Evolutionary conservation across 2,797 vertebrate species (phyloP).

Genomic region (Enteromius radiatus): DNA sequence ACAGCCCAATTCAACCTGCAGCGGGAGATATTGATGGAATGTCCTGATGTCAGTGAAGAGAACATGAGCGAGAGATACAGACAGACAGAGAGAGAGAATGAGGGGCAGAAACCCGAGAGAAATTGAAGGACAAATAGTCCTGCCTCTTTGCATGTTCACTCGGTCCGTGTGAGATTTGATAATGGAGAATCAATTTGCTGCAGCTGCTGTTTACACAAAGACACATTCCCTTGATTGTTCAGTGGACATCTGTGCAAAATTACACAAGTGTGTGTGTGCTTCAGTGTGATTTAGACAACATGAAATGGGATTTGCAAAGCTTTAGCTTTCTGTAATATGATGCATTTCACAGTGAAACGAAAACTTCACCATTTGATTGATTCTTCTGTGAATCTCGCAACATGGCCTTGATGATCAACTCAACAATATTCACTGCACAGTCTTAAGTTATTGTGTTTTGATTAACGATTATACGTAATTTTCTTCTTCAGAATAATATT

Average conservation of each 20-base stretch:
- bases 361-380: neutral
- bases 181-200: conserved; percentile 49
- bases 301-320: neutral
- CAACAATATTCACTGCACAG: neutral
- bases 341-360: neutral
- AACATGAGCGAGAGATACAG: neutral
- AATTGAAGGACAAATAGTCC: neutral
- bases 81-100: neutral
- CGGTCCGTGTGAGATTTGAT: conserved; percentile 34
- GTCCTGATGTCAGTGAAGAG: conserved; percentile 15
- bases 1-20: conserved; percentile 29
- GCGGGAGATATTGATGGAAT: conserved; percentile 17
- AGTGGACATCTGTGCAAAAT: neutral
- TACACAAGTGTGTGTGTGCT: neutral
- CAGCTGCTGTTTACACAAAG: conserved; percentile 23
- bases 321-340: neutral
- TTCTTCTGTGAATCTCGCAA: neutral
- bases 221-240: neutral
- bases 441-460: neutral
- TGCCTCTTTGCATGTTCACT: conserved; percentile 29
- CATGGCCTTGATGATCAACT: neutral
- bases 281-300: neutral
- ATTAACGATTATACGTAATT: neutral
- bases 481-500: neutral
- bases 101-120: neutral